Evolutionary conservation across 2,888 invertebrate genomes (phyloP), one percentile per base, ranked within the genome.

Genomic region (Ophion ellenae): DNA sequence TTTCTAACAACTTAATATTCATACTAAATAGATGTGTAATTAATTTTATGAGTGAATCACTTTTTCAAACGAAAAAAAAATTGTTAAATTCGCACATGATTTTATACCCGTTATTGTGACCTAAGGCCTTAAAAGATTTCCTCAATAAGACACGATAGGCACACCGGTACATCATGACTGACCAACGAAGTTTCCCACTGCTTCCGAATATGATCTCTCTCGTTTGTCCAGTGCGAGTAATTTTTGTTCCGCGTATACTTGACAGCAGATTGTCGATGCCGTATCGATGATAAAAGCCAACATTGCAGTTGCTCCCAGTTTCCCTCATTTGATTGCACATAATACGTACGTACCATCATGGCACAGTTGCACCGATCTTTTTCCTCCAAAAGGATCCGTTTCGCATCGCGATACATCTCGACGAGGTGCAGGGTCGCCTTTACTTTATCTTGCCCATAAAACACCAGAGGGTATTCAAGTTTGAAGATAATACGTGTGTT

Each of bases 401-500:
- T 61, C 32, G 73, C 28, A 67, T 67, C 64, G 57, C 24, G 53
- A 64, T 20, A 61, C 9, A 32, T 78, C 45, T 66, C 59, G 79
- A 70, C 24, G 64, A 78, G 81, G 57, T 45, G 36, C 53, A 57
- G 76, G 82, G 69, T 86, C 47, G 67, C 64, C 67, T 24, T 40
- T 17, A n/a, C 75, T 71, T 74, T 45, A 40, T 71, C 66, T 57
- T 17, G 74, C 59, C 59, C 45, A 70, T 59, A 76, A 71, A 47
- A 70, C 64, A 78, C 61, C 81, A 45, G 59, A 14, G 70, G 17
- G 11, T 59, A 81, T 69, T 75, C 45, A 71, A 76, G 77, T 83
- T 78, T 64, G 57, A 32, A 83, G 83, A 83, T 86, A 83, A 86
- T 83, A 81, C 77, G 86, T 81, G 53, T 81, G 47, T 81, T 83